Conservation (phyloP, 2,888 invertebrate genomes). For the Synergus laeviventris region DNA sequence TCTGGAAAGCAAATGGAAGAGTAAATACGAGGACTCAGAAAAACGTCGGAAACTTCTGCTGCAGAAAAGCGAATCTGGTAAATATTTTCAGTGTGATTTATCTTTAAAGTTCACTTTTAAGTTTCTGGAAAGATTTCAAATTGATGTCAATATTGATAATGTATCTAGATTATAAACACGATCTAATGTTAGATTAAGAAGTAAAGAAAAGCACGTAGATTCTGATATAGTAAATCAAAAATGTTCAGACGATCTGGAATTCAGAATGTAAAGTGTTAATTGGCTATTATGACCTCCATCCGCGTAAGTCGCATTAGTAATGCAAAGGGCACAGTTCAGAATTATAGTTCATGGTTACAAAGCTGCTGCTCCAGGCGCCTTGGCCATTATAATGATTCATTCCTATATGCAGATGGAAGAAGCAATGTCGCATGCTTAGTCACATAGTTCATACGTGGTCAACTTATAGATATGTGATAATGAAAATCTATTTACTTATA, state of each 20-base stretch:
- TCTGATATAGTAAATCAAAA: background rate
- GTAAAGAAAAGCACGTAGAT: background rate
- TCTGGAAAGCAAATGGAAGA: slow-evolving; percentile 79
- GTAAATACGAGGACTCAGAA: slow-evolving; percentile 84
- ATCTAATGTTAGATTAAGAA: background rate
- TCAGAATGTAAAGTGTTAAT: slow-evolving; percentile 20
- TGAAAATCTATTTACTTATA: slow-evolving; percentile 15
- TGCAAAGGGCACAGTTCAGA: slow-evolving; percentile 48
- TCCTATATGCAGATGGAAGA: slow-evolving; percentile 55
- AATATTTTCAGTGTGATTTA: slow-evolving; percentile 63
- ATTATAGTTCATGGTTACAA: slow-evolving; percentile 57
- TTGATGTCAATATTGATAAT: background rate
- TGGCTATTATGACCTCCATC: slow-evolving; percentile 20
- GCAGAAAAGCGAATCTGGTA: slow-evolving; percentile 84
- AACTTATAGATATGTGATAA: slow-evolving; percentile 51
- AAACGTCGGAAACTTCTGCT: slow-evolving; percentile 82
- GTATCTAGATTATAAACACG: background rate
- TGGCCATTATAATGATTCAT: slow-evolving; percentile 57
- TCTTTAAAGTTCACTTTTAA: background rate
- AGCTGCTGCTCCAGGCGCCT: slow-evolving; percentile 47
- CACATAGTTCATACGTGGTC: slow-evolving; percentile 53
- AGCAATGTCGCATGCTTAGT: slow-evolving; percentile 55
- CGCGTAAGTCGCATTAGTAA: slow-evolving; percentile 41
- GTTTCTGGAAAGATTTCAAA: background rate
- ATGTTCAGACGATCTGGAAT: background rate